These are phyloP conservation scores for Trogon melanurus DNA, from an alignment of 2,113 vertebrate species.

Conservation along the genomic window DNA sequence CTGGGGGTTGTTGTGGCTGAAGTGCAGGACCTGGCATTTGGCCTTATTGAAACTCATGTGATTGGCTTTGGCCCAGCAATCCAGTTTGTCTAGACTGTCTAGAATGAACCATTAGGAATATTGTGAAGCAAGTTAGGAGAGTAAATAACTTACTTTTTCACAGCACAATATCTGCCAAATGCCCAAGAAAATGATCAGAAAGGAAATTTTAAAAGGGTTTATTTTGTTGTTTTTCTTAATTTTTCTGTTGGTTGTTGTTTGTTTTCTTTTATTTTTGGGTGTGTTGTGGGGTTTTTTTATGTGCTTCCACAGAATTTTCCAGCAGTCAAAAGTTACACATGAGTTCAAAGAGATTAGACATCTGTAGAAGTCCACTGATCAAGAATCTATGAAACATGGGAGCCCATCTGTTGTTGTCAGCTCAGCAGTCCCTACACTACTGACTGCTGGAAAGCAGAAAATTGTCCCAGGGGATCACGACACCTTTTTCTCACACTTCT, in stretches of 20 bases:
- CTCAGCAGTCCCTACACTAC: not conserved
- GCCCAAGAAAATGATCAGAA: not conserved
- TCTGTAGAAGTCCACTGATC: not conserved
- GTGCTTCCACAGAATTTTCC: not conserved
- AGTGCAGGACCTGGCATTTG: too few species aligned
- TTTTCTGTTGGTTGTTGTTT: not conserved
- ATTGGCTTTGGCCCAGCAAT: too few species aligned
- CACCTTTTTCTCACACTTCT: not conserved
- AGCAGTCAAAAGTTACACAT: not conserved
- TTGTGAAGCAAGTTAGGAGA: not conserved
- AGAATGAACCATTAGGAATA: not conserved
- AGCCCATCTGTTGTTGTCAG: not conserved
- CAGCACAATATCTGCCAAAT: not conserved
- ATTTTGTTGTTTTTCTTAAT: rapidly evolving
- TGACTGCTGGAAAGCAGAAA: not conserved
- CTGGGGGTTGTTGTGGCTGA: too few species aligned
- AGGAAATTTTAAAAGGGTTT: not conserved
- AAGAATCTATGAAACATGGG: not conserved
- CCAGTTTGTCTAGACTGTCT: too few species aligned
- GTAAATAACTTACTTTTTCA: not conserved
- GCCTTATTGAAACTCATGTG: too few species aligned
- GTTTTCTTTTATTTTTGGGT: not conserved
- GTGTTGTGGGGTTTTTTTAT: not conserved
- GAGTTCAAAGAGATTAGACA: not conserved
- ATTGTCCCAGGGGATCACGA: not conserved